Evolutionary conservation across 2,113 vertebrate genomes (phyloP).

Genomic region (Zingel zingel): DNA sequence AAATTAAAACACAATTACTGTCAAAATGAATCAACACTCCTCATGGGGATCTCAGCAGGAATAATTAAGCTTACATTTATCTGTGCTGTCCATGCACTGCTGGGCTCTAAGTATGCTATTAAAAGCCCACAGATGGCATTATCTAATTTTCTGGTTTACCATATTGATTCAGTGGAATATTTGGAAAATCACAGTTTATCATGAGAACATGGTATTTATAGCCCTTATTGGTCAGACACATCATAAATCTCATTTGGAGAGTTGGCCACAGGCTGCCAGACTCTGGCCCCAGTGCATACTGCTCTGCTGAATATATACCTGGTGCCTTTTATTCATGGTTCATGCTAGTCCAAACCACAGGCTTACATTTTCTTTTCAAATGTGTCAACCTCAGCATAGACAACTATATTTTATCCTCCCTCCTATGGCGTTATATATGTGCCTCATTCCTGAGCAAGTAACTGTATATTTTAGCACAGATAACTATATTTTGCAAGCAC

Average conservation of each 20-base stretch:
- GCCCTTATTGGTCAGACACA: slow-evolving; percentile 61
- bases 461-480: no score
- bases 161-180: slow-evolving; percentile 79
- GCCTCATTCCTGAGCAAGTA: no score
- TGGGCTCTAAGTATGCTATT: slow-evolving; percentile 71
- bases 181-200: slow-evolving; percentile 79
- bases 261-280: slow-evolving; percentile 64
- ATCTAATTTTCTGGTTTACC: slow-evolving; percentile 79
- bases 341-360: slow-evolving; percentile 38
- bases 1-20: slow-evolving; percentile 82
- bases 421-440: no score
- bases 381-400: slow-evolving; percentile 51
- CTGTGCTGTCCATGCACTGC: slow-evolving; percentile 55
- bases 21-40: slow-evolving; percentile 80
- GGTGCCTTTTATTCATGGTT: slow-evolving; percentile 67
- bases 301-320: slow-evolving; percentile 67
- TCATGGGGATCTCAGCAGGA: slow-evolving; percentile 62
- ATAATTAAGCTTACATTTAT: slow-evolving; percentile 78
- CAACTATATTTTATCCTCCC: slow-evolving; percentile 52
- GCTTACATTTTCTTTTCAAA: slow-evolving; percentile 56
- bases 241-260: slow-evolving; percentile 73
- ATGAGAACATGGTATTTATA: slow-evolving; percentile 76
- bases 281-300: slow-evolving; percentile 19
- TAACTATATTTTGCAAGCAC: no score
- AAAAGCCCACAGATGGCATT: slow-evolving; percentile 79